Conservation (phyloP, 1,140 invertebrate species). For the Mamestra configurata region DNA sequence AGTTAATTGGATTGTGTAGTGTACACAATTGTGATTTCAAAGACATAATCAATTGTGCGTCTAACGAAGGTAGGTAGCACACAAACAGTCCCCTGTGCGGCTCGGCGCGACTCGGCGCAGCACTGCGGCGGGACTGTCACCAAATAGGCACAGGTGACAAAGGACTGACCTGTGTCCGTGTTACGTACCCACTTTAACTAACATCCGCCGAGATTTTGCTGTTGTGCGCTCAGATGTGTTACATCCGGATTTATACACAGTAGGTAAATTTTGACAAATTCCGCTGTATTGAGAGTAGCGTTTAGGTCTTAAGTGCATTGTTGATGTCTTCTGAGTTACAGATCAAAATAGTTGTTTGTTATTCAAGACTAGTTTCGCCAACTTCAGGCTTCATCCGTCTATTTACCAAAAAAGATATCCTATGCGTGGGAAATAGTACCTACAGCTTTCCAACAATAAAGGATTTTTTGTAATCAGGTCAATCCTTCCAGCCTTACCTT, state of each 20-base stretch:
- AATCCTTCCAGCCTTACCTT: too few relatives aligned
- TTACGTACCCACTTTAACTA: not conserved
- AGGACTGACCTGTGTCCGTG: not conserved
- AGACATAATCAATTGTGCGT: constrained; percentile 54
- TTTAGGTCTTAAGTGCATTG: too few relatives aligned
- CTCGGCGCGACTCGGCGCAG: not conserved
- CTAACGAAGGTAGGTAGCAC: constrained; percentile 42
- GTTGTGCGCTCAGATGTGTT: not conserved
- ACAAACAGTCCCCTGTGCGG: constrained; percentile 26
- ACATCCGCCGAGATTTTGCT: not conserved
- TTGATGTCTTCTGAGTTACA: too few relatives aligned
- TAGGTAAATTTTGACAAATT: not conserved
- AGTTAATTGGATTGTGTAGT: constrained; percentile 49
- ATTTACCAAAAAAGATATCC: too few relatives aligned
- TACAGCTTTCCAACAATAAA: too few relatives aligned
- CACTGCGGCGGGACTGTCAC: not conserved
- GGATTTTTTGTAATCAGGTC: too few relatives aligned
- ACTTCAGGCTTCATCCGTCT: too few relatives aligned
- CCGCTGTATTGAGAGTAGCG: too few relatives aligned
- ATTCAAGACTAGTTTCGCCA: too few relatives aligned
- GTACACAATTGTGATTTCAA: constrained; percentile 48
- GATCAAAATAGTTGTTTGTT: too few relatives aligned
- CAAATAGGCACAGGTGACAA: constrained; percentile 5
- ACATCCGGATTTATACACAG: not conserved
- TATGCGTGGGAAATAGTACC: too few relatives aligned